Evolutionary conservation across 2,797 vertebrate species (phyloP), one percentile per base, ranked within the genome.

Genomic region (Takifugu rubripes): DNA sequence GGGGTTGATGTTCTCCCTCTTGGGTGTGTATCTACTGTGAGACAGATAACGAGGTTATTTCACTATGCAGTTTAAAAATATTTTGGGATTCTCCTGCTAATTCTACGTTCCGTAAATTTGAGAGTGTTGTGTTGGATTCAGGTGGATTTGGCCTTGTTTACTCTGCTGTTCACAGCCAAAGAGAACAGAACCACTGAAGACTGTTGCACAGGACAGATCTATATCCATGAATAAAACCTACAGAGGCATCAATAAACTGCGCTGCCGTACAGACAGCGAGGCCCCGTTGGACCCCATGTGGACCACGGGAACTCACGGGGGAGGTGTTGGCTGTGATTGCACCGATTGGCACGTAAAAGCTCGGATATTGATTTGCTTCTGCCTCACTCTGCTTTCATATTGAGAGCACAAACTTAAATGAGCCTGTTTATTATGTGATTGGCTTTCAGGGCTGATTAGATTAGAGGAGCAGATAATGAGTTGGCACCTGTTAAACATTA

Each of bases 231-330:
- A 63, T 56, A 54, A 68, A 75, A 56, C 60, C 60, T 49, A 6
- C 43, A 44, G 16, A 8, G 1, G 7, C n/a, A 73, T 80, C 71
- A 73, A 75, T 74, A 57, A 70, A 73, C 67, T 71, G 67, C 29
- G 74, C 66, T 81, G 57, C 66, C 52, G 40, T 49, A 51, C 68
- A 77, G 68, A 72, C 56, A n/a, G 52, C 1, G 5, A 48, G 48
- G 50, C 49, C 61, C 53, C 59, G 27, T 43, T 52, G 68, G 60
- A 78, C 54, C 61, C 63, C 44, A 21, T 52, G 54, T 79, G 16
- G 17, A 44, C 15, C n/a, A 17, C 7, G 9, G 15, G 43, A 44
- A 16, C 44, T 56, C 33, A 53, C 54, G 44, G 42, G 14, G 25
- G 25, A 54, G 29, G 16, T 14, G 58, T 42, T 5, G 2, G 26